Evolutionary conservation across 2,888 invertebrate species (phyloP).

Genomic region (Petrophora chlorosata): DNA sequence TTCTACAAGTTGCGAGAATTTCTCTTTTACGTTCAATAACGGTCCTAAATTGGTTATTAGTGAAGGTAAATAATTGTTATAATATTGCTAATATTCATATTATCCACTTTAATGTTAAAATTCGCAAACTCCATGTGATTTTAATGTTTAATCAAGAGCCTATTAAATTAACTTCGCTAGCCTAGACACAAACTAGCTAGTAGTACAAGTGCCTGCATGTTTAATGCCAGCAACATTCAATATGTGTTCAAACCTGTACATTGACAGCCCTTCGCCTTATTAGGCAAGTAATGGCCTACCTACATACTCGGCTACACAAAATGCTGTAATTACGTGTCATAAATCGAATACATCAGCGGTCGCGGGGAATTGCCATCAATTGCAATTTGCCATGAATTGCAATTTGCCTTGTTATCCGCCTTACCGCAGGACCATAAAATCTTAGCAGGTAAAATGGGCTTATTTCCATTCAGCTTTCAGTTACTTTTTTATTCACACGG

Average conservation of each 20-base stretch:
- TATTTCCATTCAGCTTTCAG: conserved; percentile 24
- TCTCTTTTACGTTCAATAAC: conserved; percentile 11
- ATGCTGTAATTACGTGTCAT: conserved; percentile 64
- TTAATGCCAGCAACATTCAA: conserved; percentile 19
- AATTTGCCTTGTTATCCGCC: conserved; percentile 48
- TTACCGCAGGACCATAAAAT: conserved; percentile 21
- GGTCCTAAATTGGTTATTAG: conserved; percentile 1
- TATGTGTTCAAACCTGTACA: conserved; percentile 26
- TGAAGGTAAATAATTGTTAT: no score
- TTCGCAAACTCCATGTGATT: no score
- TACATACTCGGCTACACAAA: conserved; percentile 42
- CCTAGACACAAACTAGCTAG: conserved; percentile 2
- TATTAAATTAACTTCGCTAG: conserved; percentile 9
- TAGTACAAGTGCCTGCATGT: neutral
- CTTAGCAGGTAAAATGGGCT: conserved; percentile 17
- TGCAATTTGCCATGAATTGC: conserved; percentile 48
- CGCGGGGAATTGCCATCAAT: conserved; percentile 42
- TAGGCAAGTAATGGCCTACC: conserved; percentile 40
- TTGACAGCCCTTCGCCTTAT: conserved; percentile 44
- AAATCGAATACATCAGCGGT: conserved; percentile 59
- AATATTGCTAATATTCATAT: neutral
- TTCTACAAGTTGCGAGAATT: conserved; percentile 20
- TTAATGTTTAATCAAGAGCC: no score
- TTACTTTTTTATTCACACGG: conserved; percentile 9
- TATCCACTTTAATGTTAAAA: no score